Evolutionary conservation across 2,797 vertebrate genomes (phyloP), one percentile per base, ranked within the genome.

Genomic region (Hirundo rustica): DNA sequence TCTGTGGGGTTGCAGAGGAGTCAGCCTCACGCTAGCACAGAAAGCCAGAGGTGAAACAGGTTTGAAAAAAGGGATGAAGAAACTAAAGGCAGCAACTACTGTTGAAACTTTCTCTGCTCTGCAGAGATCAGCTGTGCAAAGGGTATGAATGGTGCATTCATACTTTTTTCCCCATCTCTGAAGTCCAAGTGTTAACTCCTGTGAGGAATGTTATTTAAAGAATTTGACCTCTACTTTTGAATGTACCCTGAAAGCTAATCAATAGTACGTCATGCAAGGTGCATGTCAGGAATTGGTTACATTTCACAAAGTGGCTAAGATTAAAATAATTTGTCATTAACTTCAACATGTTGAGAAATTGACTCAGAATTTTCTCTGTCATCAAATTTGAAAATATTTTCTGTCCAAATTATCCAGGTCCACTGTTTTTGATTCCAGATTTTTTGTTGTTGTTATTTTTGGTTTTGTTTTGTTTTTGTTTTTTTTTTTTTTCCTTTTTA

Each of bases 311-410:
- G 77, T 51, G 32, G 36, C 45, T 40, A 51, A 68, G 44, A 58
- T 70, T 40, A 61, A 64, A 85, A 64, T 77, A 74, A 26, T 87
- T 91, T 85, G 48, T 38, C 13, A 18, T 72, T 79, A 76, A 50
- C 34, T 77, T 82, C 50, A 77, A 27, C 5, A n/a, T 1, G 0
- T 2, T 25, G 22, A n/a, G 29, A 48, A 91, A 82, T 1, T 44
- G 30, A 62, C 44, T 85, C 50, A 40, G 27, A 85, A 42, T 70
- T 57, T 94, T 82, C 47, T 81, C 45, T 76, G 40, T 91, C 36
- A 83, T 93, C 82, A 94, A 83, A 96, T 95, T 11, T 61, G 86
- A 77, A 89, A 73, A 50, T 40, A 67, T 92, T 82, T 96, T 96
- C 61, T 54, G n/a, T 83, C 83, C 67, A 89, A 94, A 71, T 96